Conservation (phyloP, 1,140 invertebrate genomes). For the Cyrtorhinus lividipennis region DNA sequence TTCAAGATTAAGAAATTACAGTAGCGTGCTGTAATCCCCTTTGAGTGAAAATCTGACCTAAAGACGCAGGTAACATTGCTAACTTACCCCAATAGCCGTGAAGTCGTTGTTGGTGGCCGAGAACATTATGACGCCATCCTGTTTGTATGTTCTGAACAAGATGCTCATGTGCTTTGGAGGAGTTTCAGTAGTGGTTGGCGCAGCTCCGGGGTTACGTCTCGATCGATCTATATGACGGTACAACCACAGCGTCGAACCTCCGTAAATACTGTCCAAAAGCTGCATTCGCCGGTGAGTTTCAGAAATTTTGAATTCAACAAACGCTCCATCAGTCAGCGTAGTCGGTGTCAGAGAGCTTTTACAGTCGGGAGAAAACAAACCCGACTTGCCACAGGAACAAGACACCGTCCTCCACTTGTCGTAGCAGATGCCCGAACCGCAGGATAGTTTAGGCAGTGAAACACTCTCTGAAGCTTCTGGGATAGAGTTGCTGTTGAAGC, state of each 20-base stretch:
- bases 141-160: conserved; percentile 62
- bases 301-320: conserved; percentile 62
- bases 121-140: conserved; percentile 64
- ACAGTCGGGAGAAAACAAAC: conserved; percentile 63
- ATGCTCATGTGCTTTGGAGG: conserved; percentile 58
- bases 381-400: conserved; percentile 48
- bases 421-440: conserved; percentile 57
- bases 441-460: conserved; percentile 32
- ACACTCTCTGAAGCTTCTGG: conserved; percentile 27
- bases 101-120: conserved; percentile 75
- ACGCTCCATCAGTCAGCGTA: conserved; percentile 53
- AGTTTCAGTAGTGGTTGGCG: conserved; percentile 15
- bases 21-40: background rate
- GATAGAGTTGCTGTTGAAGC: conserved; percentile 18
- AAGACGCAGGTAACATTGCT: no score
- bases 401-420: conserved; percentile 64
- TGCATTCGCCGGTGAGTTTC: conserved; percentile 76
- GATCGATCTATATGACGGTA: conserved; percentile 18
- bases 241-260: conserved; percentile 51
- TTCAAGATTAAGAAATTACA: no score
- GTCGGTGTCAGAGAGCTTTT: conserved; percentile 59
- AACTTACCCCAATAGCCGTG: conserved; percentile 55
- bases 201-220: background rate
- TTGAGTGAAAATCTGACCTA: background rate
- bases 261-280: conserved; percentile 58